These are phyloP conservation scores for Brachypodius melanocephalos DNA, from an alignment of 2,113 vertebrate species.

Conservation along the genomic window DNA sequence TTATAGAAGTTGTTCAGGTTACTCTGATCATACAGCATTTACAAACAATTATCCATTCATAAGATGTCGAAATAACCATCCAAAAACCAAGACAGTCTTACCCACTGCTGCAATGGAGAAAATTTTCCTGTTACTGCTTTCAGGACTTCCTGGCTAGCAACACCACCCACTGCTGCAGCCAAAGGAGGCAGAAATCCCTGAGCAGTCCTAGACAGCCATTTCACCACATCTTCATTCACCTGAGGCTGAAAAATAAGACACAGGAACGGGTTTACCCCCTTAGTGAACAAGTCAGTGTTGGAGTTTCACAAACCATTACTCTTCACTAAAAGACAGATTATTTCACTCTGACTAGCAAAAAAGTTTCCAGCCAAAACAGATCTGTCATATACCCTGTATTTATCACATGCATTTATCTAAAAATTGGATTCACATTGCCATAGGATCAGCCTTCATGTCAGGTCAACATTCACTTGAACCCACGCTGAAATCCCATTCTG, in stretches of 20 bases:
- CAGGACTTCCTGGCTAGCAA: slow-evolving; percentile 93
- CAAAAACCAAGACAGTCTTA: slow-evolving; percentile 60
- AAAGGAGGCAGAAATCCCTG: slow-evolving; percentile 86
- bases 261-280: not conserved
- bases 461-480: not conserved
- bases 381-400: not conserved
- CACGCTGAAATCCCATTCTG: not conserved
- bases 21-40: not conserved
- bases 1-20: not conserved
- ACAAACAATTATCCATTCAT: not conserved
- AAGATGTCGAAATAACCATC: not conserved
- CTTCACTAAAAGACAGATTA: not conserved
- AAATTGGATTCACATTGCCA: not conserved
- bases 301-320: not conserved
- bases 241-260: slow-evolving; percentile 67
- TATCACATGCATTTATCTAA: not conserved
- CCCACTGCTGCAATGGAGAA: slow-evolving; percentile 96
- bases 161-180: slow-evolving; percentile 88
- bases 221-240: slow-evolving; percentile 82
- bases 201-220: slow-evolving; percentile 85
- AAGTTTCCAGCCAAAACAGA: not conserved
- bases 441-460: not conserved
- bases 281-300: not conserved
- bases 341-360: not conserved
- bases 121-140: slow-evolving; percentile 98